Conservation (phyloP, 2,888 invertebrate species). For the Pyrgus malvae region DNA sequence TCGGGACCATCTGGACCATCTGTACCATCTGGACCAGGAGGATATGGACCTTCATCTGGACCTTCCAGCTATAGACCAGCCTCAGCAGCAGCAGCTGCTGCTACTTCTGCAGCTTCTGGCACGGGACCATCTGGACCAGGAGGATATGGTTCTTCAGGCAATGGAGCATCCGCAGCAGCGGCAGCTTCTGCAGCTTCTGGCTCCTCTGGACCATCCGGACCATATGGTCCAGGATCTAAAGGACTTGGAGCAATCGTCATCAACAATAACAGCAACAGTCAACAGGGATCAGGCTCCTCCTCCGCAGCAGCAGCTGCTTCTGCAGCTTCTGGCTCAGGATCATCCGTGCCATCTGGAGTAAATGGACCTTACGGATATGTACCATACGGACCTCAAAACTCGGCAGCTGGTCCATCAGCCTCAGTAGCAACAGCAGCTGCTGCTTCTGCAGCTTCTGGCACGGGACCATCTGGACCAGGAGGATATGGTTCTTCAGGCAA, state of each 20-base stretch:
- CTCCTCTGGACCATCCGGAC: neutral
- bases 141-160: neutral
- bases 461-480: neutral
- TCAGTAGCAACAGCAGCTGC: neutral
- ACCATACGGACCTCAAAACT: neutral
- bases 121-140: conserved; percentile 24
- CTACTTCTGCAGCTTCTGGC: neutral
- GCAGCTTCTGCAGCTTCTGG: conserved; percentile 8
- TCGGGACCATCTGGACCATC: neutral
- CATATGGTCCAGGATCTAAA: neutral
- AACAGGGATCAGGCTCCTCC: neutral
- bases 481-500: neutral
- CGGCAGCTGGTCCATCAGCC: too few relatives aligned
- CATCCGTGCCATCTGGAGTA: too few relatives aligned
- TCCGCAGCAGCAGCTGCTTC: too few relatives aligned
- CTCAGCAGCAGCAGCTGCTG: conserved; percentile 19
- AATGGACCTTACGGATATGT: neutral
- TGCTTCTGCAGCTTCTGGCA: neutral
- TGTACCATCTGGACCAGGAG: neutral
- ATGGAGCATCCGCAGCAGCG: conserved; percentile 23
- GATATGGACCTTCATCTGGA: neutral
- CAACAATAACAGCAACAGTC: too few relatives aligned
- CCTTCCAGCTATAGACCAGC: neutral
- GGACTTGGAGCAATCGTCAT: neutral
- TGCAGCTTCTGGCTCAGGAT: neutral